Base-by-base conservation (phyloP, 2,113 vertebrate species). In the Elephantulus edwardii region DNA sequence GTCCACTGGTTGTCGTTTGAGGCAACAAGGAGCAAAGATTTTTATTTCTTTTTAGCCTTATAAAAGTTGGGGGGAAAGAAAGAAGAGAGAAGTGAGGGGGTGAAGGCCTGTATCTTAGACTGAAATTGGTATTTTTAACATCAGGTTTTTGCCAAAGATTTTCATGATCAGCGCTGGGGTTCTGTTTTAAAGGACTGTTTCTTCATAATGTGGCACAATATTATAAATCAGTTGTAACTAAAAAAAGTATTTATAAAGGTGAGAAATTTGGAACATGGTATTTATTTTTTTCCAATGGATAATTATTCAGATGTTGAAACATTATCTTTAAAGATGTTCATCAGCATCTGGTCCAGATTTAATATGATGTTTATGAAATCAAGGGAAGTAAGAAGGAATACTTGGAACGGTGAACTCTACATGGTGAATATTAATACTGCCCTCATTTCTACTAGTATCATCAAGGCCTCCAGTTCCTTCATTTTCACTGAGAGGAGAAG, bases 261-360 rank as follows among this genome's bases (percentile, higher is more conserved):
- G 93, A 95, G 93, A 84, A 95, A 91, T 95, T 96, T 95, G 95
- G 93, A 77, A 72, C 33, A 80, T 95, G 60, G 62, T 91, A 33
- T 90, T 94, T 93, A 93, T 90, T 94, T 86, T 33, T 92, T 86
- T 96, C 90, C 90, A 83, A 89, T 91, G 83, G 54, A 76, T 90
- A 90, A 87, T 95, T 92, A 96, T 46, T 95, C 91, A 87, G 75
- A 87, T 89, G 87, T 88, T 87, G 44, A 88, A 94, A 84, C 88
- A 72, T 35, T 50, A 76, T 94, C 83, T 95, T 95, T 70, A 66
- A 91, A 91, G 93, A 95, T 96, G 93, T 95, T 95, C 94, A 79
- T 50, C 90, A 86, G 82, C 56, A 87, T 89, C 79, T 93, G 95
- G 80, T 81, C 88, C 88, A 75, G 75, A 91, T 95, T 87, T 64